phyloP scores from a whole-genome alignment of 2,888 invertebrate genomes.

The Sminthurides aquaticus region DNA sequence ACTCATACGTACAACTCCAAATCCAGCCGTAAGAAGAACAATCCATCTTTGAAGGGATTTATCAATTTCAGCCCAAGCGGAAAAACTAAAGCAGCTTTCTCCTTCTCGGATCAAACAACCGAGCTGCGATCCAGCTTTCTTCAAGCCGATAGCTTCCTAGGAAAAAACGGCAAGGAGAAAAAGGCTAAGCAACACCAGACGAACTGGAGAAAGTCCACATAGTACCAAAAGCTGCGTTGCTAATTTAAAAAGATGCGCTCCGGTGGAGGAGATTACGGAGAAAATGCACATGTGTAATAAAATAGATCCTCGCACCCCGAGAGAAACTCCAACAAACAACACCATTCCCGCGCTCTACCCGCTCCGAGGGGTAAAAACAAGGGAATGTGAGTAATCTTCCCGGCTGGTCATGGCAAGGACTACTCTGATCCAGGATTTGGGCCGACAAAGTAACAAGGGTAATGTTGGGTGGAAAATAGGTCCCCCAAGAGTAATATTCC shows the following conservation, averaged over 20 bases:
- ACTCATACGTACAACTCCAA: too few species aligned
- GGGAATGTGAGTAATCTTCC: too few species aligned
- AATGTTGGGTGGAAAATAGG: constrained; percentile 46
- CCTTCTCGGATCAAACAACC: too few species aligned
- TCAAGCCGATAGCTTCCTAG: too few species aligned
- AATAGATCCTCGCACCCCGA: too few species aligned
- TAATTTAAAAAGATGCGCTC: neutral
- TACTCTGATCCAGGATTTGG: too few species aligned
- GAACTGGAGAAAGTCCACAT: neutral
- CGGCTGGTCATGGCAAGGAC: too few species aligned
- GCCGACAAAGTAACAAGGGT: constrained; percentile 25
- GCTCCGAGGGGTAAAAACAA: too few species aligned
- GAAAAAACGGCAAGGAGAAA: neutral
- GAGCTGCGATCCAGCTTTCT: too few species aligned
- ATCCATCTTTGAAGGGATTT: constrained; percentile 38
- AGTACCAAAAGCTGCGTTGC: neutral
- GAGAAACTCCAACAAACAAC: too few species aligned
- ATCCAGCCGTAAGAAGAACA: too few species aligned
- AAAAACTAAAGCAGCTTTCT: constrained; percentile 30
- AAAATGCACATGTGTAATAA: neutral
- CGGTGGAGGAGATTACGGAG: neutral
- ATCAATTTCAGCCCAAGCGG: constrained; percentile 42
- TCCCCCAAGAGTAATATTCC: constrained; percentile 53
- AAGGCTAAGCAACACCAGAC: neutral
- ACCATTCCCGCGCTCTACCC: too few species aligned